Percentiles rank a stretch among this genome's conserved stretches.
These are phyloP conservation scores for Stictocephala bisonia DNA, from an alignment of 2,888 invertebrate genomes.

Conservation along the genomic window DNA sequence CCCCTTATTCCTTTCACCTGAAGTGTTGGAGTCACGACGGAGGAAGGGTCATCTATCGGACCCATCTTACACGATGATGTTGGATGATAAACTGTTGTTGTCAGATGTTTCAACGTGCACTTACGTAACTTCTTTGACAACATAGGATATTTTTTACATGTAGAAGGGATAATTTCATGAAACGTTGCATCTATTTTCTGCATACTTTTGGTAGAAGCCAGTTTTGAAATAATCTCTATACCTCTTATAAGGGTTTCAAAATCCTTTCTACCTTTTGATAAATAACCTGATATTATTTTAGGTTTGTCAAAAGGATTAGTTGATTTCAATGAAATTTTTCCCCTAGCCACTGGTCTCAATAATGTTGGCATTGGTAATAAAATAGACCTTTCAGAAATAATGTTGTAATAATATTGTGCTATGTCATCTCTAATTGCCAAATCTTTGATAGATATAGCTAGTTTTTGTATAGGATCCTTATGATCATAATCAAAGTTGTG, in stretches of 20 bases:
- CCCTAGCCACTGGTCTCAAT: conserved; percentile 59
- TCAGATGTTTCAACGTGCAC: conserved; percentile 69
- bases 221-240: conserved; percentile 54
- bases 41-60: conserved; percentile 47
- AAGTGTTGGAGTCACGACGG: conserved; percentile 69
- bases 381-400: conserved; percentile 36
- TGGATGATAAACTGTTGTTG: conserved; percentile 73
- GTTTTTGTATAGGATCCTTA: conserved; percentile 41
- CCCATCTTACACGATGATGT: conserved; percentile 80
- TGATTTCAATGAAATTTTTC: conserved; percentile 52
- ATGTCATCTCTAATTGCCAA: conserved; percentile 19
- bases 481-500: conserved; percentile 52
- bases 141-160: conserved; percentile 64
- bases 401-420: background rate
- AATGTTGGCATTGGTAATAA: conserved; percentile 55
- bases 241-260: conserved; percentile 54
- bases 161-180: conserved; percentile 68
- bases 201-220: conserved; percentile 59
- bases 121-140: conserved; percentile 66
- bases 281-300: conserved; percentile 57
- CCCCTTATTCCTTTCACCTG: conserved; percentile 68
- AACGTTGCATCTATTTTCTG: conserved; percentile 61
- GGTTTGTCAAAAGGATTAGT: conserved; percentile 54
- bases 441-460: background rate
- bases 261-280: conserved; percentile 49